phyloP scores from a whole-genome alignment of 2,888 invertebrate species.

The Pristionchus fissidentatus region DNA sequence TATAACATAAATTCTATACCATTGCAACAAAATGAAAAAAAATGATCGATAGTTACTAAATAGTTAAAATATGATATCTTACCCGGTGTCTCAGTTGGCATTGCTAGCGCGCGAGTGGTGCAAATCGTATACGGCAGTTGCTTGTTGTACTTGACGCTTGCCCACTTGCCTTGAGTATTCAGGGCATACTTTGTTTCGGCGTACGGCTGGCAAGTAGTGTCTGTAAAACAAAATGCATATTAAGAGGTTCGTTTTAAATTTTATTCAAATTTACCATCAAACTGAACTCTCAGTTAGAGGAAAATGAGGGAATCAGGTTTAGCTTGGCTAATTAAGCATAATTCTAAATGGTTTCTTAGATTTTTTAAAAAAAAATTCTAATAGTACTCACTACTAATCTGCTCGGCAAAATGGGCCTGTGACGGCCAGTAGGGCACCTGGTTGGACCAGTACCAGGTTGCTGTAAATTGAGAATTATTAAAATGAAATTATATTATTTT shows the following conservation, averaged over 20 bases:
- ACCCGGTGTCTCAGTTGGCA: conserved; percentile 22
- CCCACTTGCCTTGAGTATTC: neutral
- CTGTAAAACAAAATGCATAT: neutral
- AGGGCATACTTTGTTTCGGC: neutral
- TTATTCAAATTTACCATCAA: too few relatives aligned
- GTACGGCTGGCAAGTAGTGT: neutral
- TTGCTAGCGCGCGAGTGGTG: neutral
- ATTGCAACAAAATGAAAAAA: neutral
- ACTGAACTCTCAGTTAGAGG: too few relatives aligned
- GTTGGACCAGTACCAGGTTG: neutral
- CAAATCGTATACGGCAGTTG: neutral
- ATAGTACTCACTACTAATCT: neutral
- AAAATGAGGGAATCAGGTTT: too few relatives aligned
- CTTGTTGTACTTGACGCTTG: neutral
- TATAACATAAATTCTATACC: neutral
- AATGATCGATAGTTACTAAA: too few relatives aligned
- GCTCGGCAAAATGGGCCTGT: neutral
- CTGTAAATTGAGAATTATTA: too few relatives aligned
- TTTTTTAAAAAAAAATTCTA: neutral
- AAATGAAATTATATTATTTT: neutral
- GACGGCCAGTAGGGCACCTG: neutral
- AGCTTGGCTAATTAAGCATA: too few relatives aligned
- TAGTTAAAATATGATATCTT: too few relatives aligned
- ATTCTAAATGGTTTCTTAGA: too few relatives aligned
- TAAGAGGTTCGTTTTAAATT: too few relatives aligned